Conservation (phyloP, 1,140 invertebrate species). For the Drosophila persimilis region DNA sequence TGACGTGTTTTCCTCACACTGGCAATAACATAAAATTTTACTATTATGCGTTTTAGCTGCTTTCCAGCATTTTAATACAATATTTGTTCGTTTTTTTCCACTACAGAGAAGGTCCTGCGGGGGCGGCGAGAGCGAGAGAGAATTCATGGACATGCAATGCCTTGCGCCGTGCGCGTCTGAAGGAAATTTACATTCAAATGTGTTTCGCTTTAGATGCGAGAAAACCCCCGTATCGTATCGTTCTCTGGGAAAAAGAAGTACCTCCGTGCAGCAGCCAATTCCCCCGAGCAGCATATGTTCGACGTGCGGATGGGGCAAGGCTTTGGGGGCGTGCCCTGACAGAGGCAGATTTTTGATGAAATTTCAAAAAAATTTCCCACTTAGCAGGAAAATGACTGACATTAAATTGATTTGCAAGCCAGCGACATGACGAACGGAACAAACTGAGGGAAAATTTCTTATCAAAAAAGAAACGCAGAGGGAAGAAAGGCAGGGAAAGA, state of each 20-base stretch:
- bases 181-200: constrained; percentile 80
- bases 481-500: not conserved
- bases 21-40: constrained; percentile 83
- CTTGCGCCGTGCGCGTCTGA: constrained; percentile 42
- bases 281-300: constrained; percentile 77
- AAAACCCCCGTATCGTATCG: constrained; percentile 6
- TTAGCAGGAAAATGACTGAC: constrained; percentile 80
- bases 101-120: constrained; percentile 32
- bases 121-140: constrained; percentile 37
- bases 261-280: constrained; percentile 61
- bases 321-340: not conserved
- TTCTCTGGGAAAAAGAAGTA: constrained; percentile 32
- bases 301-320: constrained; percentile 6
- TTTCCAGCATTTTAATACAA: constrained; percentile 83
- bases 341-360: constrained; percentile 80
- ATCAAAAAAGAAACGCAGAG: constrained; percentile 8
- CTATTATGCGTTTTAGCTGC: constrained; percentile 83
- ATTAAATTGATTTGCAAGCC: constrained; percentile 83
- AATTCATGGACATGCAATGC: constrained; percentile 80
- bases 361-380: constrained; percentile 82
- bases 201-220: constrained; percentile 78
- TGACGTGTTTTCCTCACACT: constrained; percentile 81
- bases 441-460: constrained; percentile 29
- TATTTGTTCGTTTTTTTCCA: constrained; percentile 68
- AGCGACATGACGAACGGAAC: constrained; percentile 78